Evolutionary conservation across 2,888 invertebrate genomes (phyloP), one percentile per base, ranked within the genome.

Genomic region (Oxycera nigricornis): DNA sequence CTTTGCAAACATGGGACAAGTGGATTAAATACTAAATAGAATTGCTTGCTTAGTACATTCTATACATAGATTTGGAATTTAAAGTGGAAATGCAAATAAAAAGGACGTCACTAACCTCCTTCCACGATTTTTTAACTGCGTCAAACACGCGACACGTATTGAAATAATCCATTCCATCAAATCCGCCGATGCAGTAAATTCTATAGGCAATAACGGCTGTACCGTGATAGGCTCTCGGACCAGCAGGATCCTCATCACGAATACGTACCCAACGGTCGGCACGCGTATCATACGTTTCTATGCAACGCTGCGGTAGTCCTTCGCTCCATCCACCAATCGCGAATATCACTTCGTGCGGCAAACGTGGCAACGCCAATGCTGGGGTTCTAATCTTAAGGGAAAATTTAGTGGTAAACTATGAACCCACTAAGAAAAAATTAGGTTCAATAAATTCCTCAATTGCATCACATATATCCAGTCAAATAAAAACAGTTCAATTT

Each of bases 151-250:
- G 89, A 79, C 94, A 94, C 6, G 93, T 93, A 85, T 94, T 94
- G 82, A 94, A 95, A 82, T 94, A 94, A 74, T 84, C 84, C 11
- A 82, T 79, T n/a, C 96, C 96, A 81, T 97, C 94, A 82, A 96
- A 97, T 2, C 97, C 97, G 0, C 97, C 97, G 78, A 97, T 92
- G 2, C 95, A 91, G 84, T 93, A 96, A 77, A 97, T 94, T 80
- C 92, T 91, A 79, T 89, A 90, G 0, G 92, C 94, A 0, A 97
- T 88, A 0, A 96, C 94, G 0, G 94, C 95, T 0, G 95, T 94
- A n/a, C 96, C 96, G 82, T 97, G 97, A 83, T 97, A 97, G 0
- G 96, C 96, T 72, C 96, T 88, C 0, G 96, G 94, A 26, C 95
- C 95, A 11, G 90, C 89, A 1, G 93, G 91, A 84, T 95, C 95